Conservation (phyloP, 2,888 invertebrate species). For the Xylota segnis region DNA sequence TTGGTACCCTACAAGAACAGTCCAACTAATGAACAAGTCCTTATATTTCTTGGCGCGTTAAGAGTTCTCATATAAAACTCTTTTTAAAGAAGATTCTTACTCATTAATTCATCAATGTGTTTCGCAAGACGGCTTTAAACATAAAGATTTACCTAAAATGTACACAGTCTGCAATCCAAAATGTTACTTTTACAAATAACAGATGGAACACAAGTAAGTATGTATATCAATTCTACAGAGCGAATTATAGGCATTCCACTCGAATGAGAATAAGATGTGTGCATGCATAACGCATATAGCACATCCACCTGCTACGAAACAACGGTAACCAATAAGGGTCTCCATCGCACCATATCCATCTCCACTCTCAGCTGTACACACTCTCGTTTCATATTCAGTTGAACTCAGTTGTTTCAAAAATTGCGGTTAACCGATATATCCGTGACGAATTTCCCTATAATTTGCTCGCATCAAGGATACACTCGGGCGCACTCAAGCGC, state of each 20-base stretch:
- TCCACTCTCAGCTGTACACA: constrained; percentile 14
- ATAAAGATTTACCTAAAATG: not conserved
- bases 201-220: constrained; percentile 33
- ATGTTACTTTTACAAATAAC: constrained; percentile 12
- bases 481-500: constrained; percentile 64
- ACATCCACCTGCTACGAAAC: constrained; percentile 49
- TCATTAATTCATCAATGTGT: no score
- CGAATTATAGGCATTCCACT: constrained; percentile 31
- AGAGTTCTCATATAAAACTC: no score
- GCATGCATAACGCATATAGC: constrained; percentile 41
- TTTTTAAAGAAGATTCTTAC: no score
- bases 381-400: constrained; percentile 12
- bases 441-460: constrained; percentile 74
- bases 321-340: constrained; percentile 41
- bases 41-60: no score
- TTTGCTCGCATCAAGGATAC: constrained; percentile 72
- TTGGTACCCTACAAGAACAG: no score
- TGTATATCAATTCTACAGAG: constrained; percentile 15
- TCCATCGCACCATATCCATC: constrained; percentile 24
- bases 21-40: no score
- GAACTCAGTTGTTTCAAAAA: constrained; percentile 57
- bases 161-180: not conserved
- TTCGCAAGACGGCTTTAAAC: no score
- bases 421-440: constrained; percentile 76
- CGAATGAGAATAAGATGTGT: constrained; percentile 31